Base-by-base conservation (phyloP, 2,797 vertebrate species). In the Glyptemys insculpta region DNA sequence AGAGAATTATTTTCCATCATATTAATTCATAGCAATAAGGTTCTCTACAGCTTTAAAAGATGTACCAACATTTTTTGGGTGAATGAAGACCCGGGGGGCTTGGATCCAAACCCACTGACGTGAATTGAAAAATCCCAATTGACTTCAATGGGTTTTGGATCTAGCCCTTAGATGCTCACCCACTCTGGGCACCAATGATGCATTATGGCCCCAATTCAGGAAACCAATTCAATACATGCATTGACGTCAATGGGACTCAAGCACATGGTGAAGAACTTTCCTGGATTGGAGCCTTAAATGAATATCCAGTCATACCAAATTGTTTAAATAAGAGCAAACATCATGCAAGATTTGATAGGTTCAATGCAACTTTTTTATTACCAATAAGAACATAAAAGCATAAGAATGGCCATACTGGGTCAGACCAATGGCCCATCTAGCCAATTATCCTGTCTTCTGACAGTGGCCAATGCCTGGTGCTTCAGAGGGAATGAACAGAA, bases 351-450 rank as follows among this genome's bases (percentile, higher is more conserved):
- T 50, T 5, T 83, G 85, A 95, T 92, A 89, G 57, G 16, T 44
- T 89, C 93, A 83, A 86, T 93, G 89, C 96, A 95, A 94, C 68
- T 74, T 74, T 91, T 74, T 74, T 92, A 87, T 87, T 82, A 94
- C 16, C 37, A 76, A 82, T 12, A 31, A 59, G 57, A 59, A 59
- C 57, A 12, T 57, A 57, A 29, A 27, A 27, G 29, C 27, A 59
- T 59, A 31, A 59, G 12, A 31, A 6, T 12, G 14, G 14, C 12
- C 59, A 62, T 15, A 62, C 29, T 62, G 12, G 59, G 31, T 15
- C 31, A 34, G 12, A 62, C 31, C 31, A 62, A 62, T 7, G 59
- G 59, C 34, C 12, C 59, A 34, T 16, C 59, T 7, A 62, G 31
- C 31, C 59, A 31, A 62, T 7, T 34, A 34, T 62, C 54, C 23